Conservation (phyloP, 2,888 invertebrate genomes). For the Zonitis immaculata region DNA sequence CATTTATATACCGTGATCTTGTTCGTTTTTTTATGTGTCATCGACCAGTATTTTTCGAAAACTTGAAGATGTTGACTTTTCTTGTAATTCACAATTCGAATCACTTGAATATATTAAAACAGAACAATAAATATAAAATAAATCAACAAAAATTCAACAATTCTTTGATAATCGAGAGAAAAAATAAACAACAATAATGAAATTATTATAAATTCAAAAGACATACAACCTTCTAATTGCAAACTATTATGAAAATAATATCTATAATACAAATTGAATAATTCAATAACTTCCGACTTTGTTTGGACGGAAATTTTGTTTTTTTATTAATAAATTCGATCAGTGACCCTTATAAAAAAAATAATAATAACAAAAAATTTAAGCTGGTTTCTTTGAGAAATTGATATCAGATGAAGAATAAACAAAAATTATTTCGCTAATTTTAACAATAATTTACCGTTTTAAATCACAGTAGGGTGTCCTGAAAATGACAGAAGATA, state of each 20-base stretch:
- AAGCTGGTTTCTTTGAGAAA: conserved; percentile 18
- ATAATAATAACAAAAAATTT: conserved; percentile 1
- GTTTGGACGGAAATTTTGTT: too few relatives aligned
- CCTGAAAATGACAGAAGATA: not conserved
- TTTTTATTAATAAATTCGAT: conserved; percentile 3
- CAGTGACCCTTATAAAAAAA: conserved; percentile 15
- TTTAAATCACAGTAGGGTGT: conserved; percentile 4
- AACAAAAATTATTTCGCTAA: conserved; percentile 8
- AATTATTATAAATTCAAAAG: not conserved
- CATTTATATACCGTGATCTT: conserved; percentile 19
- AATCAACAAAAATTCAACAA: not conserved
- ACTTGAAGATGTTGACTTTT: conserved; percentile 3
- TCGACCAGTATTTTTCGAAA: conserved; percentile 22
- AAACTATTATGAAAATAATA: not conserved
- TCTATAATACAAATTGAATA: not conserved
- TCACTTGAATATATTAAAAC: not conserved
- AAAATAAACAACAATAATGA: not conserved
- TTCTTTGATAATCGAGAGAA: not conserved
- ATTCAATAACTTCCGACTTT: conserved; percentile 3
- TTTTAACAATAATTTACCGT: conserved; percentile 16
- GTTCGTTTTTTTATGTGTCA: conserved; percentile 26
- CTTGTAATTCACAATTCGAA: not conserved
- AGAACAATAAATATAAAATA: not conserved
- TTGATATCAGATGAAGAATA: conserved; percentile 8
- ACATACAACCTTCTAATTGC: not conserved